These are phyloP conservation scores for Cephus nigrinus DNA, from an alignment of 2,888 invertebrate genomes.

Conservation along the genomic window DNA sequence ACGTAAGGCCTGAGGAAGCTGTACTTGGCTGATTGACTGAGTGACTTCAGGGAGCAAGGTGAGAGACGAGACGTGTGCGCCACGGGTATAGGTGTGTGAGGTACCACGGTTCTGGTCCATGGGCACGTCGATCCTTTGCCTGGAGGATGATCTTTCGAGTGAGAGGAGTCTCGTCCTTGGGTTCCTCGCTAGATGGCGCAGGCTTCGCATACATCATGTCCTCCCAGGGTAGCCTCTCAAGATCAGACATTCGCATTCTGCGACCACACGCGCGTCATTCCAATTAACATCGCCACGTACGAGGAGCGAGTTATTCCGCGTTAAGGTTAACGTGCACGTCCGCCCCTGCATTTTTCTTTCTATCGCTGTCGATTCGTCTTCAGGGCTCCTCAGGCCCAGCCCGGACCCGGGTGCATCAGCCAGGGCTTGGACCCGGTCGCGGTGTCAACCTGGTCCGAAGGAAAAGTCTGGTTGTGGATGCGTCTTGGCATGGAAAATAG, in stretches of 20 bases:
- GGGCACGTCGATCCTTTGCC: background rate
- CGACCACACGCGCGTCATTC: conserved; percentile 46
- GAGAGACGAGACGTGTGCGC: background rate
- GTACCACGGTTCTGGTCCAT: background rate
- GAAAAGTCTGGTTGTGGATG: conserved; percentile 12
- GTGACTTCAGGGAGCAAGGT: background rate
- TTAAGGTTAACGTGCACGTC: conserved; percentile 33
- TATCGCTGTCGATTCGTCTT: background rate
- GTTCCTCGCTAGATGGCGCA: conserved; percentile 34
- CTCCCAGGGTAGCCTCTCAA: conserved; percentile 32
- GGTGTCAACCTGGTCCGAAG: background rate
- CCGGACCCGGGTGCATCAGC: conserved; percentile 31
- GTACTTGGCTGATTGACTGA: background rate
- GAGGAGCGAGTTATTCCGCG: conserved; percentile 30
- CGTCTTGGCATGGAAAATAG: conserved; percentile 1
- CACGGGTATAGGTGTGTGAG: background rate
- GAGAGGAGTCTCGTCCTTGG: conserved; percentile 50
- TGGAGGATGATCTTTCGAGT: conserved; percentile 21
- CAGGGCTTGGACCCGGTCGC: background rate
- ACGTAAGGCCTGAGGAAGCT: background rate
- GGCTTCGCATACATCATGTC: conserved; percentile 32
- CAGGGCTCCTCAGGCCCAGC: background rate
- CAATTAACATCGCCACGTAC: conserved; percentile 40
- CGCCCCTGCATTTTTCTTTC: background rate
- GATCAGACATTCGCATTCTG: conserved; percentile 30